Evolutionary conservation across 2,797 vertebrate species (phyloP).

Genomic region (Sebastes trivittatus): DNA sequence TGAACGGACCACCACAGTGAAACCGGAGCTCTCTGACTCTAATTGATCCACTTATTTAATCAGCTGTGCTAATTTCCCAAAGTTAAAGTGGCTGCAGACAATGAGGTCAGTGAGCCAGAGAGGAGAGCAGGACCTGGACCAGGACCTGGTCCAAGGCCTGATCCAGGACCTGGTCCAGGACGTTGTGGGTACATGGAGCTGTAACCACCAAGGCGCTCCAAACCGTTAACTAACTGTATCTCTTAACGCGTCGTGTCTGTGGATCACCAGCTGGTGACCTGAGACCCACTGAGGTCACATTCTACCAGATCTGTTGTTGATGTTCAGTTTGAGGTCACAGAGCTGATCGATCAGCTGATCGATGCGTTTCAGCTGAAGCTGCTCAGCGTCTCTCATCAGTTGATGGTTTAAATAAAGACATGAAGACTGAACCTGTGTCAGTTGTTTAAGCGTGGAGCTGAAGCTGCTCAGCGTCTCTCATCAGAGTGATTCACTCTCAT

Average conservation of each 20-base stretch:
- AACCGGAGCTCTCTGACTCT: not conserved
- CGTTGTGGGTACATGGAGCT: too few species aligned
- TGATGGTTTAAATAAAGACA: too few species aligned
- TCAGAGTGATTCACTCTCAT: too few species aligned
- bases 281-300: not conserved
- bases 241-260: not conserved
- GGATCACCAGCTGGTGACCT: not conserved
- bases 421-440: not conserved
- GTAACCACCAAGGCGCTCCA: too few species aligned
- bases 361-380: not conserved
- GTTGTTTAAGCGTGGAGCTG: not conserved
- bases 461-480: too few species aligned
- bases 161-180: too few species aligned
- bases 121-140: not conserved
- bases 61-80: not conserved
- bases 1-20: too few species aligned
- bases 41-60: slow-evolving; percentile 24
- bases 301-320: not conserved
- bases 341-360: not conserved
- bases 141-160: not conserved
- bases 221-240: too few species aligned
- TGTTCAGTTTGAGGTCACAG: not conserved
- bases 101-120: not conserved
- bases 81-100: not conserved
- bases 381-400: too few species aligned